phyloP scores from a whole-genome alignment of 2,888 invertebrate species.

The Ormyrus labotus region DNA sequence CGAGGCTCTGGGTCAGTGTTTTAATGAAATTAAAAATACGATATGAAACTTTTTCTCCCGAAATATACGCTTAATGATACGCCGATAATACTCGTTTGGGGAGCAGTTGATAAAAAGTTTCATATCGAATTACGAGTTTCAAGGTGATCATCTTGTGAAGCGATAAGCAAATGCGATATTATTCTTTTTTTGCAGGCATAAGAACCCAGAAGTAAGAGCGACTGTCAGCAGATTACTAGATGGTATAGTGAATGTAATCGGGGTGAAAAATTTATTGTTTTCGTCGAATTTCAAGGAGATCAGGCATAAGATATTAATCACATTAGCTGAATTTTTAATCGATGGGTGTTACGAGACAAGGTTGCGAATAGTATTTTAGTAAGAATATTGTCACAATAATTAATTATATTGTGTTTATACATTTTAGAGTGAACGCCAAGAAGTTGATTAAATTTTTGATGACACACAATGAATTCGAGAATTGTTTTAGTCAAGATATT shows the following conservation, averaged over 20 bases:
- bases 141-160: too few species aligned
- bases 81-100: too few species aligned
- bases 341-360: constrained; percentile 61
- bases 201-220: constrained; percentile 17
- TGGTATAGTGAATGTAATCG: constrained; percentile 10
- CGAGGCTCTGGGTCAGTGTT: constrained; percentile 6
- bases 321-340: constrained; percentile 59
- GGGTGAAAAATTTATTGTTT: constrained; percentile 13
- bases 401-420: background rate
- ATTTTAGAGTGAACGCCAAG: constrained; percentile 59
- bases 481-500: constrained; percentile 56
- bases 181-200: background rate
- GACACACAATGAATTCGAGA: constrained; percentile 59
- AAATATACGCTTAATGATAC: too few species aligned
- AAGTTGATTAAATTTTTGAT: constrained; percentile 59
- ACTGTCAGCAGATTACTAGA: constrained; percentile 8
- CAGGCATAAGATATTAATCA: constrained; percentile 46
- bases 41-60: too few species aligned
- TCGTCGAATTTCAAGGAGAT: background rate
- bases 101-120: too few species aligned
- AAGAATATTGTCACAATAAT: too few species aligned
- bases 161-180: too few species aligned
- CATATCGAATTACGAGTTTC: too few species aligned
- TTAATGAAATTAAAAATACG: background rate
- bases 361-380: constrained; percentile 30